Percentiles rank a stretch among this genome's conserved stretches.
Evolutionary conservation across 2,113 vertebrate species (phyloP).

Genomic region (Phyllopteryx taeniolatus): DNA sequence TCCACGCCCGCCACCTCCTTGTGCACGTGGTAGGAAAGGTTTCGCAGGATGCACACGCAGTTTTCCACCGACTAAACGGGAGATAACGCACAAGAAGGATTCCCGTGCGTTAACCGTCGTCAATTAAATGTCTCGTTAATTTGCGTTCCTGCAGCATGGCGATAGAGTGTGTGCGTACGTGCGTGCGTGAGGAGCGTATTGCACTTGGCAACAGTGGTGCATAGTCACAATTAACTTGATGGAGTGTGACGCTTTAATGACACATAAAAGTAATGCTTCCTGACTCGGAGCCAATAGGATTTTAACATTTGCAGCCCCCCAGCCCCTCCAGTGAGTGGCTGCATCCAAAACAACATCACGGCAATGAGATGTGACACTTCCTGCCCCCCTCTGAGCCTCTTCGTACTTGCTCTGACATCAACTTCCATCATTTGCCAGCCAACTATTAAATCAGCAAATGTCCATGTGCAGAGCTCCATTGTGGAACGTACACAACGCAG

Average conservation of each 20-base stretch:
- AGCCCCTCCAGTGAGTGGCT: not conserved
- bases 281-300: constrained; percentile 12
- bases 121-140: constrained; percentile 5
- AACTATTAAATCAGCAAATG: not conserved
- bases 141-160: not conserved
- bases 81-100: constrained; percentile 5
- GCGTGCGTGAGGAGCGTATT: not conserved
- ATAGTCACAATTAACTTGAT: constrained; percentile 12
- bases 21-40: constrained; percentile 95
- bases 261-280: constrained; percentile 13
- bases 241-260: constrained; percentile 9
- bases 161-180: not conserved
- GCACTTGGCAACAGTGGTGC: constrained; percentile 5
- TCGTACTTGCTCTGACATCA: not conserved
- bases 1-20: constrained; percentile 93
- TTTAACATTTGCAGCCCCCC: constrained; percentile 8
- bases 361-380: constrained; percentile 13
- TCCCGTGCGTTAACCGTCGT: not conserved
- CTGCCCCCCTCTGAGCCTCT: not conserved
- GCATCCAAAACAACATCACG: constrained; percentile 12
- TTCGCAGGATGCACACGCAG: constrained; percentile 94
- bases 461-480: not conserved
- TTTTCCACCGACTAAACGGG: constrained; percentile 89
- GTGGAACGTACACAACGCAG: not conserved
- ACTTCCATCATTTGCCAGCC: constrained; percentile 1